Percentiles rank a stretch among this genome's conserved stretches.
Conservation (phyloP, 1,140 invertebrate genomes). For the Protaetia brevitarsis region DNA sequence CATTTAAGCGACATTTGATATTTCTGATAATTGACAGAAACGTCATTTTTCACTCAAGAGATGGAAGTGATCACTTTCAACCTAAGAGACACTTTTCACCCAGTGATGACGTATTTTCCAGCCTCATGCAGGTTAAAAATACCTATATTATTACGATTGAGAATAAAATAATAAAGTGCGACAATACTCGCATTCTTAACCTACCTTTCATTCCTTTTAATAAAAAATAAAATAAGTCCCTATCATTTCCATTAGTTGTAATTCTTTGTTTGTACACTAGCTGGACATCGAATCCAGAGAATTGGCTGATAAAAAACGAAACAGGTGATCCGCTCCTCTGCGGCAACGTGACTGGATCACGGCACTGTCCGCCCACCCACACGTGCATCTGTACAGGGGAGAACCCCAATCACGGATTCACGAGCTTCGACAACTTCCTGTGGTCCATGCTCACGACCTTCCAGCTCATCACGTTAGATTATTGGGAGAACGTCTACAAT, state of each 20-base stretch:
- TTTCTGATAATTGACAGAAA: no score
- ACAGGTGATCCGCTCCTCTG: conserved; percentile 73
- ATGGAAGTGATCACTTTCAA: no score
- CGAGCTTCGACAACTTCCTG: conserved; percentile 90
- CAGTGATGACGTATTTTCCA: no score
- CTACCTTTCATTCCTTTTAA: neutral
- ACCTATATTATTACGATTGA: no score
- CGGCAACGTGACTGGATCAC: conserved; percentile 79
- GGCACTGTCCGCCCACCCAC: conserved; percentile 74
- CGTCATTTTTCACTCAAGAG: no score
- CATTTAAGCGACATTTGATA: no score
- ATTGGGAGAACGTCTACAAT: conserved; percentile 93
- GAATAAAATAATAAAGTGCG: no score
- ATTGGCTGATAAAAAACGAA: conserved; percentile 67
- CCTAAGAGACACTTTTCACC: no score
- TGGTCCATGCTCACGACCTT: conserved; percentile 93
- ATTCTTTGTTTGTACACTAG: conserved; percentile 48
- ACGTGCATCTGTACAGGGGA: conserved; percentile 81
- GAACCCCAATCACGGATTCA: conserved; percentile 89
- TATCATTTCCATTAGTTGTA: no score
- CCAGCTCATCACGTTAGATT: conserved; percentile 87
- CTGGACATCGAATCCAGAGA: conserved; percentile 74
- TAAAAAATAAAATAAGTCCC: no score
- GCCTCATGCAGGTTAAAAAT: no score
- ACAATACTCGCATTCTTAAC: neutral